Conservation (phyloP, 2,888 invertebrate genomes). For the Trimorus sp. region DNA sequence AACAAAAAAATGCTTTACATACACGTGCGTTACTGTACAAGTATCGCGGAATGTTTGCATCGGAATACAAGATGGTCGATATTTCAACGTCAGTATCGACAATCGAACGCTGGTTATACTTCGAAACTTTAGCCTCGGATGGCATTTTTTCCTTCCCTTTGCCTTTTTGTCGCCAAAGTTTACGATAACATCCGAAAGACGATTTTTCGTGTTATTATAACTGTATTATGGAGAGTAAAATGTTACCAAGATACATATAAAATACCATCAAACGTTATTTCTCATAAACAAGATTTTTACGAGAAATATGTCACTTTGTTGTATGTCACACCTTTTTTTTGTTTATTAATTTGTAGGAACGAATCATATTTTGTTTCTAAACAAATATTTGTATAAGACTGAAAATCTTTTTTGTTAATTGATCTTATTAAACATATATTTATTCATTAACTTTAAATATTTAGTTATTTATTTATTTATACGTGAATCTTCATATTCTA, state of each 20-base stretch:
- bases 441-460: too few species aligned
- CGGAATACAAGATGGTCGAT: conserved; percentile 53
- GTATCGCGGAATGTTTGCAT: conserved; percentile 16
- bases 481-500: too few species aligned
- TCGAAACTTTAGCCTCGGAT: conserved; percentile 30
- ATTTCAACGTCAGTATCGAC: conserved; percentile 45
- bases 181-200: conserved; percentile 26
- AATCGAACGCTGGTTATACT: conserved; percentile 27
- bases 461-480: too few species aligned
- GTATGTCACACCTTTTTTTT: too few species aligned
- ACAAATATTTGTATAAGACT: too few species aligned
- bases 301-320: too few species aligned
- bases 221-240: conserved; percentile 18
- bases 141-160: conserved; percentile 7
- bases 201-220: conserved; percentile 31
- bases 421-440: too few species aligned
- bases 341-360: too few species aligned
- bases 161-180: conserved; percentile 19
- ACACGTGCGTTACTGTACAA: conserved; percentile 8
- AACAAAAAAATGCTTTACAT: conserved; percentile 22
- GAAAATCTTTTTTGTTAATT: too few species aligned
- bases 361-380: too few species aligned
- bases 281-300: too few species aligned
- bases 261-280: background rate
- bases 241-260: conserved; percentile 3